phyloP scores from a whole-genome alignment of 2,888 invertebrate species.

The Vanessa cardui region DNA sequence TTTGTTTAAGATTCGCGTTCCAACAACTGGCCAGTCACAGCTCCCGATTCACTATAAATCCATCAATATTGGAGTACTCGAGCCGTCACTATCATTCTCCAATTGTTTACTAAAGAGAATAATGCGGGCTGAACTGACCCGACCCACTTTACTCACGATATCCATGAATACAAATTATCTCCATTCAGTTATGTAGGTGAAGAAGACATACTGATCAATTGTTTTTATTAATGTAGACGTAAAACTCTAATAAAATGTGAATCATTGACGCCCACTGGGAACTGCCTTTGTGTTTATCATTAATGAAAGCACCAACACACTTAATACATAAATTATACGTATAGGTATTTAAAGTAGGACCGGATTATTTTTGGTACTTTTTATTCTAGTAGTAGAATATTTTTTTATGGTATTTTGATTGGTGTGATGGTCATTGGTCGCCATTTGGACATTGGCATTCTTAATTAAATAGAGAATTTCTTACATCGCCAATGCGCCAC shows the following conservation, averaged over 20 bases:
- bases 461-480: too few relatives aligned
- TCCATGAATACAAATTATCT: conserved; percentile 34
- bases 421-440: too few relatives aligned
- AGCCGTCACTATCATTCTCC: conserved; percentile 7
- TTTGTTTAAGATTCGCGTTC: too few relatives aligned
- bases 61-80: neutral
- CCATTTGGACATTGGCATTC: too few relatives aligned
- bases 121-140: conserved; percentile 24
- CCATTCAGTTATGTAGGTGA: conserved; percentile 36
- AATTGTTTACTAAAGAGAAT: conserved; percentile 28
- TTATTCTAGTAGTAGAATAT: too few relatives aligned
- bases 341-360: too few relatives aligned
- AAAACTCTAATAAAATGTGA: conserved; percentile 9
- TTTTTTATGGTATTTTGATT: too few relatives aligned
- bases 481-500: too few relatives aligned
- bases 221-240: conserved; percentile 13
- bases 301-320: too few relatives aligned
- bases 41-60: neutral
- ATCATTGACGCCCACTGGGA: neutral
- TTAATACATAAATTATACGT: too few relatives aligned
- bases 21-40: too few relatives aligned
- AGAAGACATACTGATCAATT: conserved; percentile 19
- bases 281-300: neutral
- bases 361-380: too few relatives aligned
- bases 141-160: conserved; percentile 29